Base-by-base conservation (phyloP, 2,888 invertebrate genomes). In the Cheilosia grossa region DNA sequence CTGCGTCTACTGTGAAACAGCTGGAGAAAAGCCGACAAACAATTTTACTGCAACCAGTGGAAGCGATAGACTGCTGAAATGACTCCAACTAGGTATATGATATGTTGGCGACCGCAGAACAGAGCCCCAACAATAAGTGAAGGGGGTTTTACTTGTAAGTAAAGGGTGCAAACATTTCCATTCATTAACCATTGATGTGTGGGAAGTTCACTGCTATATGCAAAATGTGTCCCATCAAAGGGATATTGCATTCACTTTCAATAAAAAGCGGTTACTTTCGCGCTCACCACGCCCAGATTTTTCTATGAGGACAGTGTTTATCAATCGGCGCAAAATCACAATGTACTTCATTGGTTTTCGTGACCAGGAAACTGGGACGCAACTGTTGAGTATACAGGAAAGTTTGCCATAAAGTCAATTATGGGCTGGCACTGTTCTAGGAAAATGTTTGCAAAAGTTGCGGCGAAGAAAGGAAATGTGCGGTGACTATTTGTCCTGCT, bases 101-200 rank as follows among this genome's bases (percentile, higher is more conserved):
- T 24, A 15, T 33, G 33, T 40, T 17, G 44, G 13, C 3, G 42
- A n/a, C 33, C 69, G n/a, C 44, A 30, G 15, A 19, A n/a, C 44
- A 44, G 15, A 30, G 49, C 21, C 49, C 4, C 21, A 37, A 27
- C 42, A 19, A 19, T 4, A 42, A n/a, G 40, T 17, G 49, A 47
- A 13, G 40, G n/a, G 24, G 33, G 58, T 21, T 72, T 72, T 72
- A 3, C 51, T 24, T 56, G 15, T 24, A 58, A 53, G 13, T 4
- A 51, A 37, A 15, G 63, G 30, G 40, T 63, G 63, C 74, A 80
- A 80, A 56, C 51, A 67, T 63, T 74, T 74, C 17, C 37, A 51
- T 81, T 40, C 21, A 74, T 74, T 49, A 74, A 56, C 69, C 49
- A 69, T 58, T 58, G 33, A 81, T 51, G 5, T 63, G 19, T 10